These are phyloP conservation scores for Bombylius major DNA, from an alignment of 2,888 invertebrate species.

Conservation along the genomic window DNA sequence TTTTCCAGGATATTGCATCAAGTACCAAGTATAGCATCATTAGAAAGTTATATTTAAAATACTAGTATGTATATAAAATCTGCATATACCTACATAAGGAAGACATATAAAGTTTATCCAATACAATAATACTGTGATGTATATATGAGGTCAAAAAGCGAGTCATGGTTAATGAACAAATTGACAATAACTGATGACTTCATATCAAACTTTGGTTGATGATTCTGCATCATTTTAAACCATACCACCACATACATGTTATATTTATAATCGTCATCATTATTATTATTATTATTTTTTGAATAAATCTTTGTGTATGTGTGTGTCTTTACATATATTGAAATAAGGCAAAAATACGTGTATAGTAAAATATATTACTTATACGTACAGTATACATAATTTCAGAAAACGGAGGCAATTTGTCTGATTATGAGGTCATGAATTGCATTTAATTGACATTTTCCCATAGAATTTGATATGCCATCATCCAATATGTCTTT, in stretches of 20 bases:
- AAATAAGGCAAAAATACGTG: too few relatives aligned
- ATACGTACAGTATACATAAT: too few relatives aligned
- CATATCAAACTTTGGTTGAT: slow-evolving; percentile 6
- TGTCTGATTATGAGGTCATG: slow-evolving; percentile 6
- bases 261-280: too few relatives aligned
- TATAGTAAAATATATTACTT: too few relatives aligned
- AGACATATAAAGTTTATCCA: too few relatives aligned
- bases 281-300: too few relatives aligned
- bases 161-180: slow-evolving; percentile 7
- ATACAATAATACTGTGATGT: not conserved
- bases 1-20: too few relatives aligned
- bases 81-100: not conserved
- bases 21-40: too few relatives aligned
- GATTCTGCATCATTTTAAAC: not conserved
- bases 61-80: not conserved
- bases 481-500: not conserved
- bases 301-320: too few relatives aligned
- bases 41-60: too few relatives aligned
- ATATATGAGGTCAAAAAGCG: slow-evolving; percentile 2
- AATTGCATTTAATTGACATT: slow-evolving; percentile 5
- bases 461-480: not conserved
- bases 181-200: slow-evolving; percentile 12
- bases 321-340: too few relatives aligned
- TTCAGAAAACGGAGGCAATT: slow-evolving; percentile 3
- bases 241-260: too few relatives aligned